Base-by-base conservation (phyloP, 2,113 vertebrate species). In the Trematocara marginatum region DNA sequence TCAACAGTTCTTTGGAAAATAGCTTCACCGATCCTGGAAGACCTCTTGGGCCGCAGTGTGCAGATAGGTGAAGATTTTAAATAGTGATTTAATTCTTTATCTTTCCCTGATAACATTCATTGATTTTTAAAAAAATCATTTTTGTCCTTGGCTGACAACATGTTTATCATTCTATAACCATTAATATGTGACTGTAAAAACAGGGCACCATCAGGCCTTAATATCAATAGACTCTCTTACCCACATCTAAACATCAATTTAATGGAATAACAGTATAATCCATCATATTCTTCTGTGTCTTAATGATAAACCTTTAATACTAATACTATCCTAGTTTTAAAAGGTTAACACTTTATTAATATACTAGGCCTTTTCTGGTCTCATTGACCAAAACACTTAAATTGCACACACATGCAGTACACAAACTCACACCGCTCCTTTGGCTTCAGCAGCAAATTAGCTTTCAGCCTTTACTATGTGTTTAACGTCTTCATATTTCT, bases 41-140 rank as follows among this genome's bases (percentile, higher is more conserved):
- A 8, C 12, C 0, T 23, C n/a, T 2, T 40, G 7, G 64, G n/a
- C 64, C 0, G 0, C 11, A 1, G 35, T 40, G 61, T 69, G 38
- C 12, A 6, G 38, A 6, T 45, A 23, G 12, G 9, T 23, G 12
- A 38, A 0, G 64, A 9, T 69, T 42, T 69, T 42, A 42, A 69
- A 69, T 15, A 42, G 1, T 13, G 61, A 40, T 8, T 8, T 23
- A 66, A 13, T 20, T 66, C n/a, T 66, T 66, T 23, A 5, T 69
- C 7, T 42, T 42, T 42, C 3, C 1, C 7, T 42, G n/a, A 42
- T 42, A 5, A 42, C n/a, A 15, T 42, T 23, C 7, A 42, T 69
- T 8, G 35, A 69, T 69, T 23, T 23, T 34, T 20, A 5, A 1
- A 0, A 6, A 18, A 45, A 61, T 13, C 1, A 0, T 42, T 69